Evolutionary conservation across 30 jellyfish, hydroid and myxozoan genomes (phyloP), one percentile per base, ranked within the genome.

Genomic region (Mastigias papua): DNA sequence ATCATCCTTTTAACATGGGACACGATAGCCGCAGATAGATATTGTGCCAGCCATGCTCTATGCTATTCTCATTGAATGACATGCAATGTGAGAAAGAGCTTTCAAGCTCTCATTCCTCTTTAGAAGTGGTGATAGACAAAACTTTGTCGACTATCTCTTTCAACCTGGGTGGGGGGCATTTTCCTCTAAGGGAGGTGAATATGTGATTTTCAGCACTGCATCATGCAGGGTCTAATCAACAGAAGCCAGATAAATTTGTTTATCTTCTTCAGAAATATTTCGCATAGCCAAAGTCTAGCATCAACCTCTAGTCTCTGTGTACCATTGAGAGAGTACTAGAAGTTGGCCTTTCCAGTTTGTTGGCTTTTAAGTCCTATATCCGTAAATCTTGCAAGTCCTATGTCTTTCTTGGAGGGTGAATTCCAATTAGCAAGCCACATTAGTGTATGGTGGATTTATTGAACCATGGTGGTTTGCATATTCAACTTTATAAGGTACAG

Each of bases 391-490:
- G 64, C 46, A 42, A 69, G 83, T 54, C 34, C 67, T 25, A 32
- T 71, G 21, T 25, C 69, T 1, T 71, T 71, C 83, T 71, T 71
- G 83, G 83, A 22, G 4, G 83, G 15, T 71, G 50, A 48, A 27
- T 27, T 71, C 67, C 83, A 71, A 71, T n/a, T 31, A 48, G 83
- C 83, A 71, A 71, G 83, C 83, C 73, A 75, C 86, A 16, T 75
- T 73, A 46, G 88, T 76, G 22, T 63, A 76, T 50, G 88, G 9
- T 50, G 88, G 76, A 70, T 76, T 34, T 28, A 25, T 50, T 29
- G 54, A 33, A 32, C 77, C 64, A 30, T 76, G 77, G 17, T 33
- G 25, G 34, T 34, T 58, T 11, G 88, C 88, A 50, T 23, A 76
- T 58, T 76, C 77, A 28, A 76, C 63, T 58, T 76, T 54, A 32